Evolutionary conservation across 2,888 invertebrate genomes (phyloP), one percentile per base, ranked within the genome.

Genomic region (Xestia rhomboidea): DNA sequence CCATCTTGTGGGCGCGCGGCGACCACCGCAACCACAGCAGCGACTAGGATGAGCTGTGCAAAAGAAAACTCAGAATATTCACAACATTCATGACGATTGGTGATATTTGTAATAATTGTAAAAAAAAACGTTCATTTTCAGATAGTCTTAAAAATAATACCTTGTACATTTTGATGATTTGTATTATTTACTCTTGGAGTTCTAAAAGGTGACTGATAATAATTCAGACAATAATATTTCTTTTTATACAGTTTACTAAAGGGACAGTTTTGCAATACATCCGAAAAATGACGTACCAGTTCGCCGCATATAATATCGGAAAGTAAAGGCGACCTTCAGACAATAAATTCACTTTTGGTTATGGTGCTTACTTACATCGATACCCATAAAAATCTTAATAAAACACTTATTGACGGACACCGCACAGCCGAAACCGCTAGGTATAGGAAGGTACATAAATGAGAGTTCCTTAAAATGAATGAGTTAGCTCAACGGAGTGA

Each of bases 321-420:
- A 73, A 75, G 60, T 54, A 41, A 66, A 64, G 27, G 54, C 51
- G 67, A 77, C 84, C 84, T 82, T 82, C 49, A 64, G 13, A 62
- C 3, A 34, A 54, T 51, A 34, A 73, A 44, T 51, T 49, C 34
- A 44, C 1, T 62, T 15, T 34, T 81, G 49, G 18, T 54, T 62
- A 21, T 60, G 18, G 18, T 54, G 0, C 5, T 54, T 30, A 6
- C 1, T 46, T 10, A 27, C 11, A 73, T 44, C 15, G 5, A 21
- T 41, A 60, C 21, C 18, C 30, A 60, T 30, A 30, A 60, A 30
- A 49, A n/a, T n/a, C n/a, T n/a, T n/a, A n/a, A n/a, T n/a, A 46
- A 49, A 49, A 18, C 2, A 57, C 27, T 27, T 6, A 57, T 57
- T 8, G 30, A 30, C 30, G 6, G 15, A 15, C 1, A 57, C 15